Conservation (phyloP, 2,797 vertebrate genomes). For the Poliocrania exsul region DNA sequence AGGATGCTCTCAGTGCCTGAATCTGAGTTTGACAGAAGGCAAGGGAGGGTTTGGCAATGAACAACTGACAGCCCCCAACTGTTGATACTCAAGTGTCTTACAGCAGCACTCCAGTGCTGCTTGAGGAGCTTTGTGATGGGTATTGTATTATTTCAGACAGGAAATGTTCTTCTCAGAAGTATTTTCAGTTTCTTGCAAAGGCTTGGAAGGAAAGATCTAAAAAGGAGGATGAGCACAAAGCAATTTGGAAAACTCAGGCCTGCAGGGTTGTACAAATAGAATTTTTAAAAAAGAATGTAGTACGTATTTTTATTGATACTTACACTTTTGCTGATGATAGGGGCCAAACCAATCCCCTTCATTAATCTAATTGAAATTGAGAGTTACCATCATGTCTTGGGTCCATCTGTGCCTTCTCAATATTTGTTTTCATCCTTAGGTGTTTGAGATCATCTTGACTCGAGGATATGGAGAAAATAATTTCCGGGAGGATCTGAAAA, state of each 20-base stretch:
- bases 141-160: background rate
- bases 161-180: background rate
- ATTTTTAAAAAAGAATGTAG: background rate
- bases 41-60: background rate
- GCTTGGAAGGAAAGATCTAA: background rate
- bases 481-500: conserved; percentile 91
- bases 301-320: background rate
- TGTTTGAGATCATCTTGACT: conserved; percentile 92
- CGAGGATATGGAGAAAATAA: conserved; percentile 89
- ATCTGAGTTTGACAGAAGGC: background rate
- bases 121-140: background rate
- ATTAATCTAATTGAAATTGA: background rate
- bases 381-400: background rate
- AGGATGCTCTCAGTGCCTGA: background rate
- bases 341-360: background rate
- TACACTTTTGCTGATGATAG: background rate
- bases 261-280: background rate
- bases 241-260: background rate
- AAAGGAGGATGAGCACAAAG: background rate
- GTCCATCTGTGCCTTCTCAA: background rate
- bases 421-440: conserved; percentile 66
- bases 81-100: background rate
- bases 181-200: background rate
- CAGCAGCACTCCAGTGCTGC: background rate
- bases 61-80: background rate